These are phyloP conservation scores for Intellagama lesueurii DNA, from an alignment of 2,797 vertebrate species.

Conservation along the genomic window DNA sequence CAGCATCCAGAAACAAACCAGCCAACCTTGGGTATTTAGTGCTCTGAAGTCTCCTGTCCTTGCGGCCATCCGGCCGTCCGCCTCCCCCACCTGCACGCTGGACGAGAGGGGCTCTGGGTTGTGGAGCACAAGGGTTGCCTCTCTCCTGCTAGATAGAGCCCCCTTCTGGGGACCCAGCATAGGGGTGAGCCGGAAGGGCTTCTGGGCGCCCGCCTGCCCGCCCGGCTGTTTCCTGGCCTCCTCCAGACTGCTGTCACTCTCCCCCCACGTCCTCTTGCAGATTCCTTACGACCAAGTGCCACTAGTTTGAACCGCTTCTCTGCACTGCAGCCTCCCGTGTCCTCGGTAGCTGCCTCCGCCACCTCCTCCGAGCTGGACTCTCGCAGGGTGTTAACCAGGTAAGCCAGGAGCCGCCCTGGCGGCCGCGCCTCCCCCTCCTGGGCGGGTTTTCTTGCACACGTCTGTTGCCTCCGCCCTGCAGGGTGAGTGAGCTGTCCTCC, in stretches of 20 bases:
- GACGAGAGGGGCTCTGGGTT: too few species aligned
- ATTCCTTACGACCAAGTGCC: constrained; percentile 87
- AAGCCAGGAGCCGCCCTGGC: not conserved
- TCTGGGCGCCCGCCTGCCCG: too few species aligned
- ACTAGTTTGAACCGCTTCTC: constrained; percentile 95
- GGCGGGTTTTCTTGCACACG: too few species aligned
- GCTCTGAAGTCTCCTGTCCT: too few species aligned
- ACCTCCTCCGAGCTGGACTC: constrained; percentile 87
- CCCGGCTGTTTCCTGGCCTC: too few species aligned
- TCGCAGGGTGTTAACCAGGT: constrained; percentile 91
- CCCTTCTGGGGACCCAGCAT: too few species aligned
- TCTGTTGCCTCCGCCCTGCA: not conserved
- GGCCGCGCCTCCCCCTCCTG: rapidly evolving
- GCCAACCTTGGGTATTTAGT: not conserved
- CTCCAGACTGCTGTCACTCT: constrained; percentile 36
- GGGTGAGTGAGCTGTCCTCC: too few species aligned
- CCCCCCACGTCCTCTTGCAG: constrained; percentile 74
- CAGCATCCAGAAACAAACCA: too few species aligned
- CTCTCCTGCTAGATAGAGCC: too few species aligned
- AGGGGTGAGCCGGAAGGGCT: too few species aligned
- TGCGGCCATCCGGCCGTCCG: too few species aligned
- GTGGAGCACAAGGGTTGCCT: not conserved
- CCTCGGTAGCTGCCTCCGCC: constrained; percentile 78
- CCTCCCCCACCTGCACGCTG: too few species aligned
- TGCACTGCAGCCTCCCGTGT: constrained; percentile 87